Evolutionary conservation across 2,888 invertebrate genomes (phyloP).

Genomic region (Dioctria linearis): DNA sequence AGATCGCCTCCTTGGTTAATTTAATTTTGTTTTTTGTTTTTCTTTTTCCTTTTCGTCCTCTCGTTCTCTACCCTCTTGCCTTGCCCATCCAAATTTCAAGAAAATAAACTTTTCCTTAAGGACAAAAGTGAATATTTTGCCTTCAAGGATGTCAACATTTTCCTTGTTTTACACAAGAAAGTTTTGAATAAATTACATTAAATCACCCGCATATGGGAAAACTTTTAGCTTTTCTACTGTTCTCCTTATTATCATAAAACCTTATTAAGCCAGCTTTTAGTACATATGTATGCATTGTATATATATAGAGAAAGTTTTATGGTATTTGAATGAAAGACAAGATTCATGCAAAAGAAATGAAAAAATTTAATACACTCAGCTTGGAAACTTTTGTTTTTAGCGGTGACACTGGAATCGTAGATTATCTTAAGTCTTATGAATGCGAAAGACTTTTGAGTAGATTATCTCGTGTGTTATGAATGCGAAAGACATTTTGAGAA

Average conservation of each 20-base stretch:
- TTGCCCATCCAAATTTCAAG: not conserved
- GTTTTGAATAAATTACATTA: conserved; percentile 51
- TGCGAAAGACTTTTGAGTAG: too few relatives aligned
- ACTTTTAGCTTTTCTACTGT: conserved; percentile 31
- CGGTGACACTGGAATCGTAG: not conserved
- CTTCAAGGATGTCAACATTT: conserved; percentile 39
- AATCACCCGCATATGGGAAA: conserved; percentile 48
- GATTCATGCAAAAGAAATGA: conserved; percentile 4
- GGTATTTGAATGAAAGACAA: conserved; percentile 16
- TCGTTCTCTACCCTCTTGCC: conserved; percentile 1
- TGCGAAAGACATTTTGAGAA: too few relatives aligned
- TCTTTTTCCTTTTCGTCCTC: not conserved
- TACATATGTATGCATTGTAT: not conserved
- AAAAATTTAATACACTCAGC: conserved; percentile 37
- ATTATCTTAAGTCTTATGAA: too few relatives aligned
- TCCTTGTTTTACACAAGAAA: conserved; percentile 49
- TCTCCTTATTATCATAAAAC: conserved; percentile 46
- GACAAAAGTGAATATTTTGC: conserved; percentile 33
- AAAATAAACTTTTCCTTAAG: conserved; percentile 41
- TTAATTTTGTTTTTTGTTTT: not conserved
- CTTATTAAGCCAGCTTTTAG: conserved; percentile 46
- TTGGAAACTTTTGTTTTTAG: conserved; percentile 18
- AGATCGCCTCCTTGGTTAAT: not conserved
- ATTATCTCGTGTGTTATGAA: too few relatives aligned
- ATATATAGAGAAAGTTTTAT: conserved; percentile 8